Evolutionary conservation across 2,113 vertebrate species (phyloP), one percentile per base, ranked within the genome.

Genomic region (Irena cyanogastra): DNA sequence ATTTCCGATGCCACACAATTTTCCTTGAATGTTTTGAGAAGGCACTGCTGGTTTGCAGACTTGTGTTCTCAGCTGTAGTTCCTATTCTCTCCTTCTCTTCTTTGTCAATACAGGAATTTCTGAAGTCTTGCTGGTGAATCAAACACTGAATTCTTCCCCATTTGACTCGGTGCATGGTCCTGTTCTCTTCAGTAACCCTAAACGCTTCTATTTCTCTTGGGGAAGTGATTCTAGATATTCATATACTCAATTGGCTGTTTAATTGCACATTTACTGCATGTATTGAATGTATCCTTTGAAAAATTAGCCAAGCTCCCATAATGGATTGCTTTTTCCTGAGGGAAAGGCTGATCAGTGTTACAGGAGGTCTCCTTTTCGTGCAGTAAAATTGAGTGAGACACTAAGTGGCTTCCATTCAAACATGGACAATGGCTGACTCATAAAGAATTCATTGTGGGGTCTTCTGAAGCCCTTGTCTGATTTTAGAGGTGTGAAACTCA

Each of bases 201-300:
- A 92, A 41, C 0, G 0, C 35, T 49, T 81, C 6, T 20, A 71
- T 94, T 95, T 92, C 42, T 83, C 71, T 86, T 56, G 44, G 63
- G 75, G 64, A 87, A 88, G 60, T 63, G 75, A 77, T 83, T 93
- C 75, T 93, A 70, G 88, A 72, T 95, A 91, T 77, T 94, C 83
- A 50, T 85, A 63, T 80, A 57, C 63, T 95, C 87, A 78, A 20
- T 53, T 92, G 75, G 42, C 70, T 94, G 82, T 86, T 96, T 92
- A 94, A 88, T 80, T 93, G 63, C 54, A 90, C 39, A 47, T 91
- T 88, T 35, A 10, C 37, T 61, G 19, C 45, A 7, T 79, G 9
- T n/a, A 61, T 89, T 93, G 70, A 92, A 86, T 47, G n/a, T 44
- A 70, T 86, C 50, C 68, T 93, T 80, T 93, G 68, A 92, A 89